Evolutionary conservation across 2,888 invertebrate species (phyloP).

Genomic region (Labia minor): DNA sequence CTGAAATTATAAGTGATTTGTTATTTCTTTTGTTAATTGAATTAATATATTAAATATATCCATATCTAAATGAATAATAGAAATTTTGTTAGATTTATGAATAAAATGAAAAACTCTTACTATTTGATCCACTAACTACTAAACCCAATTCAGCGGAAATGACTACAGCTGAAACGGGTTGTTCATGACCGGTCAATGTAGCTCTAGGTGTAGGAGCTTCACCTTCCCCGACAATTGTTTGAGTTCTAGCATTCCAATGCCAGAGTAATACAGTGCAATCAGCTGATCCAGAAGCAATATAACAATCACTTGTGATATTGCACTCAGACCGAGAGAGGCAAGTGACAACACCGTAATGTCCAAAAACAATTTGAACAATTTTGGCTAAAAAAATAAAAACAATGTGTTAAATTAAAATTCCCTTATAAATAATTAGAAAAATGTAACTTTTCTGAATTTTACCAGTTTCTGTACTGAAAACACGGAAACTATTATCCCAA

Average conservation of each 20-base stretch:
- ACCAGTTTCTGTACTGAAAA: constrained; percentile 95
- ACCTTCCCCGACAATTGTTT: constrained; percentile 94
- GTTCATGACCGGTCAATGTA: constrained; percentile 94
- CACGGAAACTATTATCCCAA: constrained; percentile 98
- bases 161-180: constrained; percentile 87
- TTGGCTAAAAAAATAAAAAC: constrained; percentile 54
- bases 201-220: constrained; percentile 92
- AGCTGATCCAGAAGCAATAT: constrained; percentile 93
- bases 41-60: too few relatives aligned
- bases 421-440: constrained; percentile 18
- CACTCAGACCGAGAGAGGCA: constrained; percentile 96
- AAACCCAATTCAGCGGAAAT: constrained; percentile 96
- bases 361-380: constrained; percentile 96
- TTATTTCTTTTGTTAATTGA: not conserved
- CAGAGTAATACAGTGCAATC: constrained; percentile 97
- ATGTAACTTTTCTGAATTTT: constrained; percentile 22
- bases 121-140: constrained; percentile 84
- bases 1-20: constrained; percentile 42
- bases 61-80: too few relatives aligned
- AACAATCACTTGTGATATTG: constrained; percentile 98
- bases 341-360: constrained; percentile 97
- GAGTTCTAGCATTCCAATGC: constrained; percentile 98
- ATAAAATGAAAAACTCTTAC: constrained; percentile 36
- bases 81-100: not conserved
- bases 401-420: constrained; percentile 17